Evolutionary conservation across 1,140 invertebrate genomes (phyloP).

Genomic region (Polypedilum vanderplanki): DNA sequence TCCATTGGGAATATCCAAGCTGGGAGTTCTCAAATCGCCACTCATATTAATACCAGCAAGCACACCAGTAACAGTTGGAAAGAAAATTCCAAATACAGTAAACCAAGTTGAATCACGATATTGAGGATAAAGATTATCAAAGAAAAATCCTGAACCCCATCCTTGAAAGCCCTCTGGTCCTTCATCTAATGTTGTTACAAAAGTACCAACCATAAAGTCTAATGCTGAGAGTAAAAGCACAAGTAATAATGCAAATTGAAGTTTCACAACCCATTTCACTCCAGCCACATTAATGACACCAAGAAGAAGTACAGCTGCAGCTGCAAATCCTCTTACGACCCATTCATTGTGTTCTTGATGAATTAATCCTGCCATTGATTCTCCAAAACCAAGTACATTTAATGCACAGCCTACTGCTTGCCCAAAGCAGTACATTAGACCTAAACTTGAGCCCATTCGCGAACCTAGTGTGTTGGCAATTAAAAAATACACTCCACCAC

Average conservation of each 20-base stretch:
- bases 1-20: conserved; percentile 87
- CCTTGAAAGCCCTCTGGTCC: conserved; percentile 72
- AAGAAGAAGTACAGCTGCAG: conserved; percentile 70
- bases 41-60: conserved; percentile 97
- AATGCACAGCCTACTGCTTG: conserved; percentile 94
- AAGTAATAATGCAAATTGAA: conserved; percentile 78
- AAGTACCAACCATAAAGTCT: conserved; percentile 84
- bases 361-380: conserved; percentile 82
- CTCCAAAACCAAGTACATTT: conserved; percentile 92
- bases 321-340: conserved; percentile 73
- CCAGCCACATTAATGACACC: conserved; percentile 85
- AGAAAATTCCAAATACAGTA: conserved; percentile 90
- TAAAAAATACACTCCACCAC: conserved; percentile 92
- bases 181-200: conserved; percentile 62
- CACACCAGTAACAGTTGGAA: conserved; percentile 88
- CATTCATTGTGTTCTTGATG: conserved; percentile 61
- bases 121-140: conserved; percentile 72
- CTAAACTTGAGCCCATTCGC: conserved; percentile 82
- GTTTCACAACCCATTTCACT: conserved; percentile 88
- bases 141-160: conserved; percentile 71
- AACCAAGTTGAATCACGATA: conserved; percentile 84
- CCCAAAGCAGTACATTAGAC: conserved; percentile 91
- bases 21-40: conserved; percentile 85
- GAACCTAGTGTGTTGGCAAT: conserved; percentile 89
- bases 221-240: conserved; percentile 76